A percentile compares a stretch with the other conserved stretches of the same genome.
phyloP scores from a whole-genome alignment of 2,797 vertebrate species.

The Lindbergichthys nudifrons region DNA sequence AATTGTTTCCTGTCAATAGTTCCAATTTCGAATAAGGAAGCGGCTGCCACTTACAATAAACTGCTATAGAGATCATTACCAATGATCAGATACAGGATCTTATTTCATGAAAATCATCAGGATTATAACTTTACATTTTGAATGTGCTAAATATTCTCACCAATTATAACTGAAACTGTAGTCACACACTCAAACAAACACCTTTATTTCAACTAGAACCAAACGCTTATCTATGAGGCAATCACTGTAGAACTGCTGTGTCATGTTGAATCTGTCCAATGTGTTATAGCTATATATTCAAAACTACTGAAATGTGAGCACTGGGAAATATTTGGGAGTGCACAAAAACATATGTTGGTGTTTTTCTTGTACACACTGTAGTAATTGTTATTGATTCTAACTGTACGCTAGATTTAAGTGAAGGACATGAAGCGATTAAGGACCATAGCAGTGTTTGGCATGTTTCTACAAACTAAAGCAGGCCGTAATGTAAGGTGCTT shows the following conservation, averaged over 20 bases:
- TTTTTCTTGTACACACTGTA: conserved; percentile 25
- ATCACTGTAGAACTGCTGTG: conserved; percentile 22
- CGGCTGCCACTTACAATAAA: background rate
- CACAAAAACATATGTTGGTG: conserved; percentile 4
- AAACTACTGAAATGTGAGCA: conserved; percentile 19
- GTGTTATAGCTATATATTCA: conserved; percentile 17
- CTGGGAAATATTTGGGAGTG: conserved; percentile 4
- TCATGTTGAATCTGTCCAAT: conserved; percentile 4
- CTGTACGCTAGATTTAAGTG: background rate
- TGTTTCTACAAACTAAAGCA: conserved; percentile 24
- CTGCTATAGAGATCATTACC: background rate
- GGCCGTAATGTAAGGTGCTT: background rate
- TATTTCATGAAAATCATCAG: background rate
- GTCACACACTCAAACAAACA: background rate
- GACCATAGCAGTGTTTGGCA: conserved; percentile 15
- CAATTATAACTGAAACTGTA: conserved; percentile 2
- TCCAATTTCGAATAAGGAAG: too few relatives aligned
- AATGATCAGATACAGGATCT: background rate
- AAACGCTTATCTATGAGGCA: conserved; percentile 13
- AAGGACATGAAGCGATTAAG: background rate
- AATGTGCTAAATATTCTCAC: conserved; percentile 19
- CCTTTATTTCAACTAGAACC: conserved; percentile 9
- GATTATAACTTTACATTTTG: conserved; percentile 36
- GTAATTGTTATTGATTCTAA: conserved; percentile 9
- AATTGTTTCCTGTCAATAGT: background rate